Base-by-base conservation (phyloP, 2,888 invertebrate species). In the Athripsodes cinereus region DNA sequence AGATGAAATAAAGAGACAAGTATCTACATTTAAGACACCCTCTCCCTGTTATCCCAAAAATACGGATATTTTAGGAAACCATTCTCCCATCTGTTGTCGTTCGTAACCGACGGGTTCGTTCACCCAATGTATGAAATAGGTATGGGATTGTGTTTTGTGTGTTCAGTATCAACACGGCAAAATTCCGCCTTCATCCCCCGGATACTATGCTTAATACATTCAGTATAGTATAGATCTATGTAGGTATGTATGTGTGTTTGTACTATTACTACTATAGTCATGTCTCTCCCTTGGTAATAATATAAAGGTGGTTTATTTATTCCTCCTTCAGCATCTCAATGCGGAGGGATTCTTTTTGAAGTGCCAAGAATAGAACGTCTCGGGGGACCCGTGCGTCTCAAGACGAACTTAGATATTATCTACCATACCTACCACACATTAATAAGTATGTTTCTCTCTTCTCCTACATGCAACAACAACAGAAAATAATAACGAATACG, bases 261-360 rank as follows among this genome's bases (percentile, higher is more conserved):
- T 8, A 31, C 11, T n/a, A 40, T 13, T 13, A 40, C 40, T 40
- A 40, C 3, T n/a, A 13, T 13, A 40, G 5, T 40, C n/a, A 40
- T n/a, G 40, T n/a, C 13, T 40, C 40, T 40, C 40, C 40, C 40
- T 40, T 40, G 40, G 13, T 31, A 11, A 31, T 40, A 16, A n/a
- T 40, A 40, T 40, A 40, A 40, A 40, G 40, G 40, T 40, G 13
- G 40, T 40, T 40, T 40, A 40, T 40, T 40, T 40, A 40, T 40
- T 40, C 40, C 40, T 40, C 40, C 40, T 40, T 40, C 40, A 3
- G 16, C 13, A 8, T 40, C 40, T 13, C 40, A 26, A 16, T 40
- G 13, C 13, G 13, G 40, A 40, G 40, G 40, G 40, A 40, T n/a
- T 40, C 40, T 40, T 40, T n/a, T 26, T 40, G n/a, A 40, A 40